A percentile compares a stretch with the other conserved stretches of the same genome.
Evolutionary conservation across 2,888 invertebrate genomes (phyloP).

Genomic region (Zele albiditarsus): DNA sequence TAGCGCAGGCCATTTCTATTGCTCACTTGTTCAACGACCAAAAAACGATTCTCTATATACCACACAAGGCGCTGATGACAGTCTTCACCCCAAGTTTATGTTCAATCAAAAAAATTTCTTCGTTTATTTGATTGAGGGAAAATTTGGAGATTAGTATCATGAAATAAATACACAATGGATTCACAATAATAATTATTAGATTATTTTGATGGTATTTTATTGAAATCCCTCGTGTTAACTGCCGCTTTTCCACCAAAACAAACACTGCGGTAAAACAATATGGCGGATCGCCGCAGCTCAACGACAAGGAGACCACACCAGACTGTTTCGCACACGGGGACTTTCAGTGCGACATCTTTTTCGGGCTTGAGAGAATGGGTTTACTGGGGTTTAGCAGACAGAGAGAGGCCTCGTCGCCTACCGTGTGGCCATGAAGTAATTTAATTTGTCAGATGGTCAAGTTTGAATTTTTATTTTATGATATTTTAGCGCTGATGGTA

Average conservation of each 20-base stretch:
- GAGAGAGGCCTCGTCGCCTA: neutral
- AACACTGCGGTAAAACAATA: constrained; percentile 70
- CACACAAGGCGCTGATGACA: constrained; percentile 41
- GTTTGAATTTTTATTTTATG: neutral
- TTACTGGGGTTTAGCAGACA: neutral
- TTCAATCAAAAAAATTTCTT: constrained; percentile 31
- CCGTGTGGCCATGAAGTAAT: neutral
- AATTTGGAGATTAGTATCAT: neutral
- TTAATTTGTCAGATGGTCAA: neutral
- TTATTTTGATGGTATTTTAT: constrained; percentile 52
- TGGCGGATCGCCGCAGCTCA: constrained; percentile 64
- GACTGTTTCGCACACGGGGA: constrained; percentile 50
- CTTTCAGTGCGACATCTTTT: constrained; percentile 59
- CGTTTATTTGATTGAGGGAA: neutral
- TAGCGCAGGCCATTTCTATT: constrained; percentile 96
- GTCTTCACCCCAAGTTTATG: constrained; percentile 1
- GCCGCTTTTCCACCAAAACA: constrained; percentile 65
- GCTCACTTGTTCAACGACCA: constrained; percentile 48
- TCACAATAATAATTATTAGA: constrained; percentile 36
- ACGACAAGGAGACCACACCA: constrained; percentile 57
- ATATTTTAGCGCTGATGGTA: neutral
- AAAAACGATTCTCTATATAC: constrained; percentile 27
- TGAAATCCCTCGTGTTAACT: constrained; percentile 31
- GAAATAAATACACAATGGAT: constrained; percentile 5
- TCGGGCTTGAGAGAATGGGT: constrained; percentile 8